phyloP scores from a whole-genome alignment of 2,797 vertebrate genomes.

The Momotus momota region DNA sequence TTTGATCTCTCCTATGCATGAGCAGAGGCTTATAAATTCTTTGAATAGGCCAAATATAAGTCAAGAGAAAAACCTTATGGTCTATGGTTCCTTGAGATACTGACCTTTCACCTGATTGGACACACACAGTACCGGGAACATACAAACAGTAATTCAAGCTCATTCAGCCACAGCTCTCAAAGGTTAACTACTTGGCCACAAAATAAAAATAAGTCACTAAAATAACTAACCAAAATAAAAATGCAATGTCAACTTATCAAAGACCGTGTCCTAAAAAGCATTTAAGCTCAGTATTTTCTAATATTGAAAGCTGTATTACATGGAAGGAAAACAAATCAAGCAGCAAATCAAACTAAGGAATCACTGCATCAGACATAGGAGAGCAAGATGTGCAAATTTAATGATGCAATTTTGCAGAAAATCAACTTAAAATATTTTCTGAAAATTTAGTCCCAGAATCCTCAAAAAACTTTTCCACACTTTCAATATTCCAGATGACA shows the following conservation, averaged over 20 bases:
- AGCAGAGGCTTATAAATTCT: not conserved
- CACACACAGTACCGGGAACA: not conserved
- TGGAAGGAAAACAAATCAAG: not conserved
- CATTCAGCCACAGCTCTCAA: not conserved
- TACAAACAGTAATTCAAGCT: accelerated
- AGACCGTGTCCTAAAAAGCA: not conserved
- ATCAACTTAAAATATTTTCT: not conserved
- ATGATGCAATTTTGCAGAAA: not conserved
- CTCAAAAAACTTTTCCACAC: not conserved
- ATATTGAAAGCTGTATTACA: not conserved
- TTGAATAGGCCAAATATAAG: not conserved
- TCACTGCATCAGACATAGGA: not conserved
- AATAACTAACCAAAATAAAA: not conserved
- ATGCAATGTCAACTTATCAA: not conserved
- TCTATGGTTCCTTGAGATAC: not conserved
- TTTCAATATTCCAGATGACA: not conserved
- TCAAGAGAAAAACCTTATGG: not conserved
- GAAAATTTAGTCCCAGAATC: not conserved
- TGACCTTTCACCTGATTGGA: not conserved
- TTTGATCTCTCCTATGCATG: not conserved
- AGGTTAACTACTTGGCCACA: not conserved
- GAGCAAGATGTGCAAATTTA: not conserved
- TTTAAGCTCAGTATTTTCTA: not conserved
- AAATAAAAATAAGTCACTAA: not conserved
- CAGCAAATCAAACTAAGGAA: slow-evolving; percentile 7